Conservation (phyloP, 1,140 invertebrate species). For the Halesus radiatus region DNA sequence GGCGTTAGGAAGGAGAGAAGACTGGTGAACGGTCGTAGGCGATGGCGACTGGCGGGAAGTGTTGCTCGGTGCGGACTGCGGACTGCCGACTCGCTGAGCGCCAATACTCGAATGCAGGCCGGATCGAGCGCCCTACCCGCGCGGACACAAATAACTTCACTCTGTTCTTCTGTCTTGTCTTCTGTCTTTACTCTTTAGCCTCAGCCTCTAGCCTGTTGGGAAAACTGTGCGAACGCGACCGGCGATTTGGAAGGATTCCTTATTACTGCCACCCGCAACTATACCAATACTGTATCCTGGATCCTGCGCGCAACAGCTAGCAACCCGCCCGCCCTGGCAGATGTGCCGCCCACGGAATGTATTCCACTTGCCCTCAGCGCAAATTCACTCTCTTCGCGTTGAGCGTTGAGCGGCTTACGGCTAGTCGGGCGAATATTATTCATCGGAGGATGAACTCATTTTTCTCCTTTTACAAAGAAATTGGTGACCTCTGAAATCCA, state of each 20-base stretch:
- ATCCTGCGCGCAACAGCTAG: background rate
- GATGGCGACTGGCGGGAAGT: constrained; percentile 41
- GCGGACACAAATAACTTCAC: constrained; percentile 34
- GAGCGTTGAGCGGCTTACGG: no score
- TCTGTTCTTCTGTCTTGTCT: background rate
- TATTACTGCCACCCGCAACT: constrained; percentile 10
- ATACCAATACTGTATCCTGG: background rate
- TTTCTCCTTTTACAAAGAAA: no score
- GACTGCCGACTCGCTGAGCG: constrained; percentile 61
- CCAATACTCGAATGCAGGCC: constrained; percentile 62
- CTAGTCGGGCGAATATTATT: no score
- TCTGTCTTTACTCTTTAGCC: no score
- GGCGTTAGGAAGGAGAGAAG: constrained; percentile 1
- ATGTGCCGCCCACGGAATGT: constrained; percentile 24
- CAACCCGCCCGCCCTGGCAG: no score
- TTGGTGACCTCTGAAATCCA: no score
- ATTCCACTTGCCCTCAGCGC: constrained; percentile 9
- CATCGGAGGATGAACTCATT: no score
- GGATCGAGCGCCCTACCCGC: constrained; percentile 31
- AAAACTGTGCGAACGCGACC: constrained; percentile 1
- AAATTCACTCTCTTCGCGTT: no score
- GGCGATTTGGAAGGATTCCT: constrained; percentile 34
- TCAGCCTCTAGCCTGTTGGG: background rate
- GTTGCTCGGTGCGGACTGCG: constrained; percentile 62
- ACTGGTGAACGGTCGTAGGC: background rate